These are phyloP conservation scores for Mycalesis mineus DNA, from an alignment of 2,888 invertebrate genomes.

Conservation along the genomic window DNA sequence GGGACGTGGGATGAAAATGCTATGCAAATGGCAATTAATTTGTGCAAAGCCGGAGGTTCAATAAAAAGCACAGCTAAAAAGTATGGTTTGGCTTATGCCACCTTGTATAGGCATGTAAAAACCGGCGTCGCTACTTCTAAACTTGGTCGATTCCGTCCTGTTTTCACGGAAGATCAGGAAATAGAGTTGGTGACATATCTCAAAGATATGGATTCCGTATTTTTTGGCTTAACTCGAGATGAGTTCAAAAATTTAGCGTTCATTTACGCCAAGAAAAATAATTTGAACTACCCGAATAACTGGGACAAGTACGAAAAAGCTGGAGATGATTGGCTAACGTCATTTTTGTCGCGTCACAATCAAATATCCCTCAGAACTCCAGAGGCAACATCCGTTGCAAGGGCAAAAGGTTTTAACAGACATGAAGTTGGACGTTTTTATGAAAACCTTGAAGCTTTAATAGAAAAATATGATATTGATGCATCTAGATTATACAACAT, in stretches of 20 bases:
- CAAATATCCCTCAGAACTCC: constrained; percentile 31
- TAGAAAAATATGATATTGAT: constrained; percentile 31
- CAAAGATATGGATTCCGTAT: constrained; percentile 30
- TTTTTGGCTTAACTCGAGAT: constrained; percentile 31
- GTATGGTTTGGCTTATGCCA: neutral
- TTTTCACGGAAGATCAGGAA: constrained; percentile 31
- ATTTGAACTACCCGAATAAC: constrained; percentile 30
- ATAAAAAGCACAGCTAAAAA: neutral
- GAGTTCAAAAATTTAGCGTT: constrained; percentile 31
- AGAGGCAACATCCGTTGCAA: constrained; percentile 33
- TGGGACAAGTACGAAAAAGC: constrained; percentile 30
- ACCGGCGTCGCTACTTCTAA: constrained; percentile 23
- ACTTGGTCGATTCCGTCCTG: constrained; percentile 29
- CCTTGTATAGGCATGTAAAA: constrained; percentile 23
- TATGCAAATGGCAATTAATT: constrained; percentile 29
- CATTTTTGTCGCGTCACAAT: constrained; percentile 28
- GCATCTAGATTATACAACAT: constrained; percentile 30
- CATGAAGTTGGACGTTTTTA: constrained; percentile 31
- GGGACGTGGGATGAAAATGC: constrained; percentile 24
- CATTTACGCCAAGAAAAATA: constrained; percentile 31
- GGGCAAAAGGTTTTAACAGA: constrained; percentile 34
- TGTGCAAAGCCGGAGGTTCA: constrained; percentile 11
- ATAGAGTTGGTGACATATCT: constrained; percentile 29
- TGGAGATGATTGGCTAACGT: constrained; percentile 23
- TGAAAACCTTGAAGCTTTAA: constrained; percentile 29